These are phyloP conservation scores for Sebastiscus tertius DNA, from an alignment of 2,797 vertebrate species.

Conservation along the genomic window DNA sequence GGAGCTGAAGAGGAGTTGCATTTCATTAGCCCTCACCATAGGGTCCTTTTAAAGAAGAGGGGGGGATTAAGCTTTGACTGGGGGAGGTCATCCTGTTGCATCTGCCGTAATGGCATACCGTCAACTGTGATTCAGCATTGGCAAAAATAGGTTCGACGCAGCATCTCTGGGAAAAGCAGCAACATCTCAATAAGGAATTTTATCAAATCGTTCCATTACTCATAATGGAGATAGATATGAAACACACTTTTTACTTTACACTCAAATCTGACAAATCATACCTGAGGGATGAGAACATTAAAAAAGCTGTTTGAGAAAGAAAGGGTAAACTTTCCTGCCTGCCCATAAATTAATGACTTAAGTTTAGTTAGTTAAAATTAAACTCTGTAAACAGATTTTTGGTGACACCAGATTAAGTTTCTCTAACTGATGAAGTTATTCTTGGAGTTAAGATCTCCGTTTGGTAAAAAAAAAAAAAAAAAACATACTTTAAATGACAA, in stretches of 20 bases:
- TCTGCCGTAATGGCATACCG: slow-evolving; percentile 29
- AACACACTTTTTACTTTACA: neutral
- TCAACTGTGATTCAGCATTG: slow-evolving; percentile 49
- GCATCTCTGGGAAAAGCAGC: neutral
- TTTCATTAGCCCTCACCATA: slow-evolving; percentile 74
- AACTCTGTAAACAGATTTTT: neutral
- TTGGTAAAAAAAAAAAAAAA: neutral
- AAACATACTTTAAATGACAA: neutral
- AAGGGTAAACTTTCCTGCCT: neutral
- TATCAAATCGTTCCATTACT: neutral
- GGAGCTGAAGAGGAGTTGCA: slow-evolving; percentile 71
- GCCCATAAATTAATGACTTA: neutral
- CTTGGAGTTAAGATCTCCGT: neutral
- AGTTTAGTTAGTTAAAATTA: neutral
- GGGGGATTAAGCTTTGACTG: slow-evolving; percentile 44
- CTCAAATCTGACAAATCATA: neutral
- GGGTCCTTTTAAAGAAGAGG: slow-evolving; percentile 52
- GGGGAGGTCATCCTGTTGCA: slow-evolving; percentile 62
- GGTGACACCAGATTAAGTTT: neutral
- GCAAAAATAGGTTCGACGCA: slow-evolving; percentile 2
- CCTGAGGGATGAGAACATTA: neutral
- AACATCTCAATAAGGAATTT: neutral
- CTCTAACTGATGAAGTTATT: neutral
- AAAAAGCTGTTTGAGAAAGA: neutral
- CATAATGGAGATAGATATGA: neutral